Evolutionary conservation across 2,113 vertebrate genomes (phyloP).

Genomic region (Hippocampus barbouri): DNA sequence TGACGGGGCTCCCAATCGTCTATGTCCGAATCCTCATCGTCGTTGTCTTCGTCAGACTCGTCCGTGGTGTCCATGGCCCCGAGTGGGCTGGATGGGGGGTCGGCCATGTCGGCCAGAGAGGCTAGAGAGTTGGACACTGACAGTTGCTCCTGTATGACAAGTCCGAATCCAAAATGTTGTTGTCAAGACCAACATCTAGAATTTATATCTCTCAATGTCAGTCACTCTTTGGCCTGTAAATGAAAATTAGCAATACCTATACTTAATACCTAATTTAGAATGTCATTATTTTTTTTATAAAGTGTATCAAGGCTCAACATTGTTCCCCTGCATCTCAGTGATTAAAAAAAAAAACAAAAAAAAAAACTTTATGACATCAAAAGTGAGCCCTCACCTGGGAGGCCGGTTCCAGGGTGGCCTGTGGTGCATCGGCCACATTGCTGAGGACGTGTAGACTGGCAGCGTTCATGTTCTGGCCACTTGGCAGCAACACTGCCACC

Average conservation of each 20-base stretch:
- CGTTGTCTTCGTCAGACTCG: slow-evolving; percentile 79
- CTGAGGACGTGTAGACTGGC: slow-evolving; percentile 83
- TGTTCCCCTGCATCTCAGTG: background rate
- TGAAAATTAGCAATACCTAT: background rate
- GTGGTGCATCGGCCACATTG: slow-evolving; percentile 79
- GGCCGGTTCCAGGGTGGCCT: slow-evolving; percentile 79
- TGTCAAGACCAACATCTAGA: background rate
- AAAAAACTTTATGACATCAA: background rate
- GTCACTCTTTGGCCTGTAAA: background rate
- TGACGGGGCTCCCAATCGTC: slow-evolving; percentile 91
- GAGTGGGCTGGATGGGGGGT: slow-evolving; percentile 77
- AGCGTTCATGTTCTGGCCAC: slow-evolving; percentile 80
- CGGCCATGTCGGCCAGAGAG: slow-evolving; percentile 78
- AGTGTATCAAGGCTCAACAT: no score
- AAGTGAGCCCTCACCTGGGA: slow-evolving; percentile 67
- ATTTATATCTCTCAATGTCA: background rate
- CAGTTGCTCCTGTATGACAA: slow-evolving; percentile 73
- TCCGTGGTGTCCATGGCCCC: slow-evolving; percentile 84
- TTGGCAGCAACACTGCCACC: slow-evolving; percentile 81
- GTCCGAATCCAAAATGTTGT: no score
- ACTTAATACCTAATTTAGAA: background rate
- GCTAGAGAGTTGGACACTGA: slow-evolving; percentile 80
- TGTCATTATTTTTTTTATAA: no score
- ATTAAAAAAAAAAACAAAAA: background rate
- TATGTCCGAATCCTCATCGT: slow-evolving; percentile 89